Evolutionary conservation across 2,113 vertebrate species (phyloP), one percentile per base, ranked within the genome.

Genomic region (Anser cygnoides): DNA sequence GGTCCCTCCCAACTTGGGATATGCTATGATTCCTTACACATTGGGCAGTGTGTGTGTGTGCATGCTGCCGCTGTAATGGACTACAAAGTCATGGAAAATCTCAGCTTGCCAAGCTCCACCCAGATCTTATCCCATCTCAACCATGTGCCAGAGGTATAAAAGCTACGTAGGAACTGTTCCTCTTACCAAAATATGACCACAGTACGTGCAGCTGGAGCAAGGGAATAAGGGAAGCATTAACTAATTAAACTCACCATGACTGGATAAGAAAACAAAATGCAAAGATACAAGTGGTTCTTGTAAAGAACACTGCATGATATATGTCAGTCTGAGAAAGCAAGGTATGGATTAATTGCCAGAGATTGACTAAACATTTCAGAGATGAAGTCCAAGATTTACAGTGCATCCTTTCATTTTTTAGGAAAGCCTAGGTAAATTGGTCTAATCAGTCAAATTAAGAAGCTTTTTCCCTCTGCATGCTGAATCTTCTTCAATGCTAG

Each of bases 381-480:
- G 65, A 89, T 66, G n/a, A 85, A 94, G 82, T 83, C 75, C 55
- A 90, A 75, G 82, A 85, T 77, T 91, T 96, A 92, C 46, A 66
- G 58, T 68, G 31, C 41, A 63, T 70, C 73, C 39, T 85, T 82
- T 90, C 80, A 78, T 81, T 76, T 93, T 97, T 95, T 58, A 87
- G 57, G 73, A 92, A 93, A 92, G 72, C 58, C 67, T 78, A 82
- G 89, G 63, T 87, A 96, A 96, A 96, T 97, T 95, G 93, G 77
- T 28, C 84, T 90, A 93, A 96, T 96, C 94, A 89, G 90, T 97
- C 92, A 97, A 92, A 96, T 94, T 92, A 97, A 96, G 91, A 31
- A 96, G 77, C 63, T 93, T 46, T 82, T 80, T 57, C 43, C 46
- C 39, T 23, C 55, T 20, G 31, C n/a, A 86, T 35, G 22, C 55